Evolutionary conservation across 2,113 vertebrate species (phyloP).

Genomic region (Sceloporus undulatus): DNA sequence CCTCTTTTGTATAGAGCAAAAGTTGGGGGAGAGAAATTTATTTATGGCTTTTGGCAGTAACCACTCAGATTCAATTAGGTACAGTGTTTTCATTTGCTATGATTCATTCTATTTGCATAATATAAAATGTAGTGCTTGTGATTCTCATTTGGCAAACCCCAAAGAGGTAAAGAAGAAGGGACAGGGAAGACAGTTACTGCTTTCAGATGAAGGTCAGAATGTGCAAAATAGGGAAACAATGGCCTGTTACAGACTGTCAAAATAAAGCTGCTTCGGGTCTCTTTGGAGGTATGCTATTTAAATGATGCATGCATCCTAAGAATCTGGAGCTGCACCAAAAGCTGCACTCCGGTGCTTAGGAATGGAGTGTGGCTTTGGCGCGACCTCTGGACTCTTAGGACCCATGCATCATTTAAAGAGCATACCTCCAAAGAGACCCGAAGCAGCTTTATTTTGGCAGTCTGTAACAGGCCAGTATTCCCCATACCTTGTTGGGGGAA

Average conservation of each 20-base stretch:
- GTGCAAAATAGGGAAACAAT: background rate
- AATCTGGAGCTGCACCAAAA: no score
- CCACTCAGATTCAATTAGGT: conserved; percentile 25
- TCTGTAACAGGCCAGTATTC: no score
- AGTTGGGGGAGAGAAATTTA: background rate
- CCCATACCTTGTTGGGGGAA: background rate
- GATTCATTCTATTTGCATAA: conserved; percentile 32
- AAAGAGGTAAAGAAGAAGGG: background rate
- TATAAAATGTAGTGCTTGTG: background rate
- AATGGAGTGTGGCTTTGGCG: no score
- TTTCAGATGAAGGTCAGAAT: background rate
- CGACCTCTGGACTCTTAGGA: no score
- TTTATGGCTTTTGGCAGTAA: conserved; percentile 23
- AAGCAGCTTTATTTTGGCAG: no score
- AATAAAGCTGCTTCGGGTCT: no score
- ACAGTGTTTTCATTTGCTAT: conserved; percentile 24
- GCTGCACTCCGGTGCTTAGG: no score
- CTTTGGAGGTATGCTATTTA: no score
- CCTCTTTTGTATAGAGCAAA: background rate
- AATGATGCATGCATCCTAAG: no score
- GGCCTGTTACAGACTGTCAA: no score
- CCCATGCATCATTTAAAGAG: no score
- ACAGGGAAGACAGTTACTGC: background rate
- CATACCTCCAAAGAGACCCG: no score
- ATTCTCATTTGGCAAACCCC: conserved; percentile 7